Evolutionary conservation across 2,888 invertebrate species (phyloP), one percentile per base, ranked within the genome.

Genomic region (Chloroclysta siterata): DNA sequence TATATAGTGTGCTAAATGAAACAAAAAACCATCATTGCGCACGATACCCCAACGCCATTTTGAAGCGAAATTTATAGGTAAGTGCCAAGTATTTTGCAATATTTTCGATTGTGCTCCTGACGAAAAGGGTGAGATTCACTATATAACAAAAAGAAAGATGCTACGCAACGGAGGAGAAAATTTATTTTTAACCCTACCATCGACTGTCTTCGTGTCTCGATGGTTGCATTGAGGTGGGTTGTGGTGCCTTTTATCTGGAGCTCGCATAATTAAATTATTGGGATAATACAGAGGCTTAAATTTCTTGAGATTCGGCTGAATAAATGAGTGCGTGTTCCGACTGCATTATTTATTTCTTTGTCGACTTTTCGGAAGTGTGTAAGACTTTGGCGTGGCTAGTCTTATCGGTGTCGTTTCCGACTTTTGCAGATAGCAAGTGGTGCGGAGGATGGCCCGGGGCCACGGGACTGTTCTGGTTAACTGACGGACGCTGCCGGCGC

Each of bases 21-120:
- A 90, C 91, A 90, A 92, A 93, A 93, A 93, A 89, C 93, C 89
- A 90, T 91, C 91, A 89, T 90, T 90, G 90, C 93, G 92, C 93
- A 93, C 92, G 93, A 91, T 91, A 90, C 86, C 83, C 82, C 87
- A 93, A 93, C 94, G 94, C 94, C 94, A 94, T 94, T 93, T 94
- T 94, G 93, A 93, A 92, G 93, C 93, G 91, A 93, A 93, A 91
- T 90, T 93, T 92, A 88, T 92, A 89, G 92, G 93, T 94, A 93
- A 93, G 93, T 93, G 93, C 90, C 92, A 93, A 91, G 91, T 92
- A 92, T 90, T 93, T 93, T 84, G 90, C 90, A 89, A 91, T 93
- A 91, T 88, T 89, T 89, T 87, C 80, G 71, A 81, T 83, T 85
- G 73, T 78, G 77, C 77, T 77, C 81, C 80, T 81, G 70, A 65